Evolutionary conservation across 2,888 invertebrate genomes (phyloP).

Genomic region (Aporophyla lueneburgensis): DNA sequence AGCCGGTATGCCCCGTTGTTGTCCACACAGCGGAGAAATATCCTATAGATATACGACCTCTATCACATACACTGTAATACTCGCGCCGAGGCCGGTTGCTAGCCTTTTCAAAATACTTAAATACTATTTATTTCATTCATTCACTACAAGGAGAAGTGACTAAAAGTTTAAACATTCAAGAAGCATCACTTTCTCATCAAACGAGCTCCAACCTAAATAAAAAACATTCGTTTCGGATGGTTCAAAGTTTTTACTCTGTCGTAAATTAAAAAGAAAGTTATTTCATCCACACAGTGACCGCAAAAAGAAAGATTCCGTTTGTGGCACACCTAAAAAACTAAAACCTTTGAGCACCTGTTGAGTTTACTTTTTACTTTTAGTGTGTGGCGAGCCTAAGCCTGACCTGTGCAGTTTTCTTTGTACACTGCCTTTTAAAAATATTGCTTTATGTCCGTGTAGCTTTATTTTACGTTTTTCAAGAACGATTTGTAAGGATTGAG

Average conservation of each 20-base stretch:
- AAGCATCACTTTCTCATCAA: background rate
- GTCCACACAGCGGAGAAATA: too few relatives aligned
- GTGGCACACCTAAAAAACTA: constrained; percentile 59
- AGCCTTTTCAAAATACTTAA: background rate
- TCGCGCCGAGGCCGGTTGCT: too few relatives aligned
- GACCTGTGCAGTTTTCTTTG: constrained; percentile 39
- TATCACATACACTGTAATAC: too few relatives aligned
- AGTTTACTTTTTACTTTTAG: constrained; percentile 63
- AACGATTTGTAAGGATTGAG: constrained; percentile 17
- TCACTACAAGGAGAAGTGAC: background rate
- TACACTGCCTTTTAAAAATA: constrained; percentile 40
- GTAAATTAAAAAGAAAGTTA: constrained; percentile 55
- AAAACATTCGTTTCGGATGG: constrained; percentile 11
- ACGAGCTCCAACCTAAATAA: background rate
- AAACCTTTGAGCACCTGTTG: constrained; percentile 69
- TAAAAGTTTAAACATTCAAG: background rate
- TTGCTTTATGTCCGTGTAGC: constrained; percentile 6
- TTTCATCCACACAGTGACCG: constrained; percentile 50
- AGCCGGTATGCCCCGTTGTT: too few relatives aligned
- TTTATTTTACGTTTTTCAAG: constrained; percentile 14
- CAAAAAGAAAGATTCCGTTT: constrained; percentile 63
- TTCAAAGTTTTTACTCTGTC: constrained; percentile 36
- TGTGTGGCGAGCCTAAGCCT: constrained; percentile 56
- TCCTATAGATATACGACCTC: too few relatives aligned
- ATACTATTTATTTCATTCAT: background rate